Conservation (phyloP, 2,888 invertebrate genomes). For the Lamellibrachia columna region DNA sequence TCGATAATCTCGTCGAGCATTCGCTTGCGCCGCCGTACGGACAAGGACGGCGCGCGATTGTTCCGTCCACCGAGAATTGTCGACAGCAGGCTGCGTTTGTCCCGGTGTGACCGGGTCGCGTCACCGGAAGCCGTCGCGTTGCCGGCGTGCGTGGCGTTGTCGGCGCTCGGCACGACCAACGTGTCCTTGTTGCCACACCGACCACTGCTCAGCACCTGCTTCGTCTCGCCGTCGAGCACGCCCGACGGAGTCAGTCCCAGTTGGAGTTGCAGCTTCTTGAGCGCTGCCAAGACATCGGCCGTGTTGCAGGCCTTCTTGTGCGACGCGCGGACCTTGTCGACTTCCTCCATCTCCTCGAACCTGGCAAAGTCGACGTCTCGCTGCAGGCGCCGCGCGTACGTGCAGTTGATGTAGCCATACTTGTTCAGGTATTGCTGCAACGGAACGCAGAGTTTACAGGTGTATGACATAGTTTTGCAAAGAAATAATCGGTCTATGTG, state of each 20-base stretch:
- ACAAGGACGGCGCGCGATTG: not conserved
- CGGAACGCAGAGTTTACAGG: not conserved
- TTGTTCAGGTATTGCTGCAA: constrained; percentile 34
- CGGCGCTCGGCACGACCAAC: not conserved
- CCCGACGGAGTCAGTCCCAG: constrained; percentile 37
- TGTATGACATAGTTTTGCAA: not conserved
- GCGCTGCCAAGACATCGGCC: constrained; percentile 22
- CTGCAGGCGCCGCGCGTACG: not conserved
- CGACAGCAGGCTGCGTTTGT: not conserved
- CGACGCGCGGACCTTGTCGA: constrained; percentile 14
- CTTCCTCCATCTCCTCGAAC: not conserved
- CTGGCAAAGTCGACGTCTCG: constrained; percentile 17
- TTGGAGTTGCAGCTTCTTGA: constrained; percentile 31
- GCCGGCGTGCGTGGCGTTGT: not conserved
- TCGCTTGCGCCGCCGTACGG: constrained; percentile 21
- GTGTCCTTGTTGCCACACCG: constrained; percentile 41
- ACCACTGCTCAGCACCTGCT: constrained; percentile 33
- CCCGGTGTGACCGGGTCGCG: not conserved
- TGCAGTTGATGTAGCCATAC: constrained; percentile 33
- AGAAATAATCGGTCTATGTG: not conserved
- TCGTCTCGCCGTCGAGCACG: constrained; percentile 34
- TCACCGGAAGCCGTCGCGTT: not conserved
- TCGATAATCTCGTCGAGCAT: constrained; percentile 19
- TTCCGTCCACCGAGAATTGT: constrained; percentile 19
- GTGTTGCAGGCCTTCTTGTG: constrained; percentile 21